Conservation (phyloP, 2,888 invertebrate genomes). For the Himalopsyche anomala region DNA sequence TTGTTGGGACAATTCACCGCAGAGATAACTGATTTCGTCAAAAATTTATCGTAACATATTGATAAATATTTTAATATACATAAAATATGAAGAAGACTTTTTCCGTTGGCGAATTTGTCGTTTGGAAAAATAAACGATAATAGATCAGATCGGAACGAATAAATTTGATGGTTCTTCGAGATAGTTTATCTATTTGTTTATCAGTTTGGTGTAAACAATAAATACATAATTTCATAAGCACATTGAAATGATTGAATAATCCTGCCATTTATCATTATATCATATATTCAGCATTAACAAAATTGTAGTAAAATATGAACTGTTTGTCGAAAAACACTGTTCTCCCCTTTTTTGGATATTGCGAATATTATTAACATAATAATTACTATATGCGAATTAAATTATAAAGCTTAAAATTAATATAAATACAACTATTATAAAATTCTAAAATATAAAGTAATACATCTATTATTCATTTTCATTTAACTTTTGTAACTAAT, state of each 20-base stretch:
- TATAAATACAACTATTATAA: no score
- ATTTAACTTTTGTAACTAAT: no score
- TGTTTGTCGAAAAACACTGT: constrained; percentile 7
- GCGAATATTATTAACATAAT: background rate
- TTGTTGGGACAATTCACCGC: no score
- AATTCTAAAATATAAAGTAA: no score
- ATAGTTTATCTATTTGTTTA: background rate
- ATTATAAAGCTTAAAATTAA: background rate
- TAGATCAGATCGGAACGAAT: background rate
- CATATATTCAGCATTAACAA: background rate
- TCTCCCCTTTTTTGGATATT: background rate
- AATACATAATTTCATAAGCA: background rate
- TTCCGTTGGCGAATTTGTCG: no score
- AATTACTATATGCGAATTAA: background rate
- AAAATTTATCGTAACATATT: no score
- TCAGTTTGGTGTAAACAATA: background rate
- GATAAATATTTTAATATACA: no score
- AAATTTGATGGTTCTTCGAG: background rate
- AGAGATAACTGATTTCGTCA: no score
- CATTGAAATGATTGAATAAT: background rate
- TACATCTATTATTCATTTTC: no score
- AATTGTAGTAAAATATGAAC: background rate
- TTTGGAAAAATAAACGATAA: no score
- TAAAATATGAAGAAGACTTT: no score
- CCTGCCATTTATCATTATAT: no score